Evolutionary conservation across 1,140 invertebrate species (phyloP).

Genomic region (Yoshiicerus persimilis): DNA sequence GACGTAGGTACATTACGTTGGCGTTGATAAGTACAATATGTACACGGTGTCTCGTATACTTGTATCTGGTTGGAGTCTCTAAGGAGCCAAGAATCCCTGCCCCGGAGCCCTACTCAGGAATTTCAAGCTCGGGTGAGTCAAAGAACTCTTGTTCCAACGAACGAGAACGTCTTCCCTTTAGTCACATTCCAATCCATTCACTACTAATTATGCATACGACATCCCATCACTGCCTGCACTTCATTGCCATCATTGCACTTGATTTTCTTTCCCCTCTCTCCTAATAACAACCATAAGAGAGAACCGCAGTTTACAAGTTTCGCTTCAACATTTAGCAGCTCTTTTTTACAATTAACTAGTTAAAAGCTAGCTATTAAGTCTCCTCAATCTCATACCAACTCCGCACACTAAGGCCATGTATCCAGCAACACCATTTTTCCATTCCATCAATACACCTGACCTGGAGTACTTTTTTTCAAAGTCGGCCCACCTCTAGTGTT

Average conservation of each 20-base stretch:
- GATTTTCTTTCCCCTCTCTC: background rate
- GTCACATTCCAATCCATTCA: slow-evolving; percentile 19
- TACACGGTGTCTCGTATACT: background rate
- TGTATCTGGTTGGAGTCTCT: background rate
- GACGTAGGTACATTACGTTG: background rate
- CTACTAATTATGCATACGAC: slow-evolving; percentile 12
- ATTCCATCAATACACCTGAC: background rate
- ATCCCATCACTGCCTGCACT: slow-evolving; percentile 1
- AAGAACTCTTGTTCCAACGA: slow-evolving; percentile 24
- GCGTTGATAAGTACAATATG: background rate
- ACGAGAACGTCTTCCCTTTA: slow-evolving; percentile 14
- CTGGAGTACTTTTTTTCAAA: background rate
- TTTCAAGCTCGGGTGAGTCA: slow-evolving; percentile 15
- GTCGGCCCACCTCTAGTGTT: background rate
- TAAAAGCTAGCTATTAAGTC: background rate
- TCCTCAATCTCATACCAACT: background rate
- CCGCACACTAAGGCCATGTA: background rate
- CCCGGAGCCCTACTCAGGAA: slow-evolving; percentile 13
- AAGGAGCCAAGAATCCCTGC: background rate
- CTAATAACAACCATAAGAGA: background rate
- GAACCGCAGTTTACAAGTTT: background rate
- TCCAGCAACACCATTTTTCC: background rate
- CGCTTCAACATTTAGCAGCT: background rate
- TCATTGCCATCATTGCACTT: background rate
- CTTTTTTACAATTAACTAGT: background rate